phyloP scores from a whole-genome alignment of 2,797 vertebrate species.

The Morelia viridis region DNA sequence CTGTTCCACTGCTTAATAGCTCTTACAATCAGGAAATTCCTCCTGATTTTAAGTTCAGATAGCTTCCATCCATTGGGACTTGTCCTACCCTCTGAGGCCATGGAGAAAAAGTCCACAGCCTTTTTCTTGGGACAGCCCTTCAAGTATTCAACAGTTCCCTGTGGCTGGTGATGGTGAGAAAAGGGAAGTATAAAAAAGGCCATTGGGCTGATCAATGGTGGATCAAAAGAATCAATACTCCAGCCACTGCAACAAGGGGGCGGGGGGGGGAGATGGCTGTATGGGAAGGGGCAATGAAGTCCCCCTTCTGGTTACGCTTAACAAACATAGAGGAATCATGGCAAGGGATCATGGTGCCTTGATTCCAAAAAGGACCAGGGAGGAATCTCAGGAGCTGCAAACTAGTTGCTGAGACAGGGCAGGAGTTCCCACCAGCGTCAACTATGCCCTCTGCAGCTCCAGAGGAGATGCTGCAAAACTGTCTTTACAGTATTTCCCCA shows the following conservation, averaged over 20 bases:
- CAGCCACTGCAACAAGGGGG: background rate
- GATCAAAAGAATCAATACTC: background rate
- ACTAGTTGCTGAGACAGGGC: background rate
- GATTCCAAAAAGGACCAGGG: background rate
- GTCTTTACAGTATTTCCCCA: background rate
- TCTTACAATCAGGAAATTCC: no score
- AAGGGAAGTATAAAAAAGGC: no score
- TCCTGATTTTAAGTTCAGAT: no score
- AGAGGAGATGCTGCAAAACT: background rate
- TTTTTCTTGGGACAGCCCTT: no score
- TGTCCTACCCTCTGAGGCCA: no score
- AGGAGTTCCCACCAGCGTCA: background rate
- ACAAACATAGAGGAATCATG: background rate
- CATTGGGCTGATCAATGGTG: background rate
- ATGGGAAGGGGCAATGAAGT: background rate
- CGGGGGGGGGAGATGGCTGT: background rate
- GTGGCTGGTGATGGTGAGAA: no score
- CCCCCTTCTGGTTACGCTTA: background rate
- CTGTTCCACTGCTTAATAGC: no score
- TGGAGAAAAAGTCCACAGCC: no score
- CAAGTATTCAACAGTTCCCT: no score
- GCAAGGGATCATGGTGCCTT: background rate
- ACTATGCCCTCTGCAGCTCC: background rate
- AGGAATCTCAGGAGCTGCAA: background rate
- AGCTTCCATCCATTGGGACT: no score